A percentile compares a stretch with the other conserved stretches of the same genome.
These are phyloP conservation scores for Ophioninae sp. DNA, from an alignment of 2,888 invertebrate species.

Conservation along the genomic window DNA sequence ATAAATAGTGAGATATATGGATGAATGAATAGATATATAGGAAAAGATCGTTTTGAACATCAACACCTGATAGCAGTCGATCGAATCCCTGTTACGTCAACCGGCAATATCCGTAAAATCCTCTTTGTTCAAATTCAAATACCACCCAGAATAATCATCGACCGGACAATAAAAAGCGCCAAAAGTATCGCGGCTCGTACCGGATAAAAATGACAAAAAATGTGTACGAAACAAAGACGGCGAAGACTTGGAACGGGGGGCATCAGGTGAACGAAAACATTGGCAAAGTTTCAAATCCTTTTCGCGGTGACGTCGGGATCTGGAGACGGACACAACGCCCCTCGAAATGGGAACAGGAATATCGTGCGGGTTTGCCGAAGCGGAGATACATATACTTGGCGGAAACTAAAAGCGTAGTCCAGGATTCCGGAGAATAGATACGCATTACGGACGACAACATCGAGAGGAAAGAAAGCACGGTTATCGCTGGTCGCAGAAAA, in stretches of 20 bases:
- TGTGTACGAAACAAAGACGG: not conserved
- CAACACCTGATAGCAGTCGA: no score
- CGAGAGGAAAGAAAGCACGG: not conserved
- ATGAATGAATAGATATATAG: not conserved
- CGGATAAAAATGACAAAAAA: conserved; percentile 7
- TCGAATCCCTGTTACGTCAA: no score
- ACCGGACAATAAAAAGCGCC: not conserved
- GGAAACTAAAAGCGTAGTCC: conserved; percentile 35
- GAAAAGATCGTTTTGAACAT: no score
- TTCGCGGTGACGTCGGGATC: not conserved
- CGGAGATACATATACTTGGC: conserved; percentile 41
- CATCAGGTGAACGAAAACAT: conserved; percentile 21
- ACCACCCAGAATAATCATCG: conserved; percentile 5
- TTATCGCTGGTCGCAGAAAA: not conserved
- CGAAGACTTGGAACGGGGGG: not conserved
- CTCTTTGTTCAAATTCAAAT: not conserved
- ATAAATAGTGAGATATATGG: not conserved
- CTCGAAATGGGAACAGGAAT: conserved; percentile 23
- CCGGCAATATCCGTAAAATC: no score
- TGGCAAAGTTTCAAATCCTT: conserved; percentile 53
- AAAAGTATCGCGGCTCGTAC: conserved; percentile 32
- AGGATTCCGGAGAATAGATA: conserved; percentile 12
- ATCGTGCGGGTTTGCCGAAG: conserved; percentile 28
- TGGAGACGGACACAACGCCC: conserved; percentile 19
- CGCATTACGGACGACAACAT: not conserved